Conservation (phyloP, 1,140 invertebrate genomes). For the Archivesica marissinica region DNA sequence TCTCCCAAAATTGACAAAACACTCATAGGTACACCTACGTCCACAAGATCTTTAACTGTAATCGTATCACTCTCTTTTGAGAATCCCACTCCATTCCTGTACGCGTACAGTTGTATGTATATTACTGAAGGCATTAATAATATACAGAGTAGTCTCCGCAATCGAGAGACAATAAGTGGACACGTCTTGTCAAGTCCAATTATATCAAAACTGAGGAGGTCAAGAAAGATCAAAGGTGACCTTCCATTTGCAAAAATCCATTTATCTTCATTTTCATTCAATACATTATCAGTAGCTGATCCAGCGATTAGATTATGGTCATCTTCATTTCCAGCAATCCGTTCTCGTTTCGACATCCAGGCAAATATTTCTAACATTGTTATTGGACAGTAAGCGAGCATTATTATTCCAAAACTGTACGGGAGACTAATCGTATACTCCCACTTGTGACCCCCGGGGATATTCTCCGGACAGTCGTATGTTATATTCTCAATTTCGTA, state of each 20-base stretch:
- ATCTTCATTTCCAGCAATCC: background rate
- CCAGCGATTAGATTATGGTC: background rate
- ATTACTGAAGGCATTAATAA: background rate
- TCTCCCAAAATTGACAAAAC: slow-evolving; percentile 20
- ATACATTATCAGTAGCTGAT: background rate
- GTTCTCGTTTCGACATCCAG: slow-evolving; percentile 12
- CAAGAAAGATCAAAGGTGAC: background rate
- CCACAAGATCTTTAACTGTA: background rate
- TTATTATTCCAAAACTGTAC: background rate
- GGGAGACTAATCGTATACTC: background rate
- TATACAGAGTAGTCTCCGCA: background rate
- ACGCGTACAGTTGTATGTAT: background rate
- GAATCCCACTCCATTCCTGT: background rate
- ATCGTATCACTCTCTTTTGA: background rate
- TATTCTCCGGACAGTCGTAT: background rate
- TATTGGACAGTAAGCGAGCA: slow-evolving; percentile 5
- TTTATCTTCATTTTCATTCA: background rate
- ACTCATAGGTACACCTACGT: background rate
- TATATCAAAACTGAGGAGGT: background rate
- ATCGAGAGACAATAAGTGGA: background rate
- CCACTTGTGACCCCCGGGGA: background rate
- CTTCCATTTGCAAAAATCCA: slow-evolving; percentile 21
- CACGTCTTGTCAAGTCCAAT: background rate
- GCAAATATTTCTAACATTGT: background rate
- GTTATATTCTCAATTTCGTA: background rate